Evolutionary conservation across 1,140 invertebrate genomes (phyloP).

Genomic region (Lysiphlebus fabarum): DNA sequence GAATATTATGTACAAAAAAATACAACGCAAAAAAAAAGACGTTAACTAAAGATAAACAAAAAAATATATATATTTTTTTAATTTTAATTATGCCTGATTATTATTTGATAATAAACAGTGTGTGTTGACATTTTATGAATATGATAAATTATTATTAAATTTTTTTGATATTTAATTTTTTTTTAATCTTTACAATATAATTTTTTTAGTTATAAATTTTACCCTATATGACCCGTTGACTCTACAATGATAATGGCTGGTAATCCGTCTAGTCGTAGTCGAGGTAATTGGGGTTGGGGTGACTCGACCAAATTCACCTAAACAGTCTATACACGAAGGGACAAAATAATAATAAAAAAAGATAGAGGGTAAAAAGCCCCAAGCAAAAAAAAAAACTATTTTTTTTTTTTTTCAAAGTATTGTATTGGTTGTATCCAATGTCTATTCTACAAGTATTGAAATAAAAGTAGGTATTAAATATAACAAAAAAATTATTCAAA

Average conservation of each 20-base stretch:
- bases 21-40: too few relatives aligned
- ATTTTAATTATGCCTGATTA: too few relatives aligned
- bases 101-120: too few relatives aligned
- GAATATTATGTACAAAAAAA: too few relatives aligned
- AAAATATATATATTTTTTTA: too few relatives aligned
- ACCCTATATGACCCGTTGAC: conserved; percentile 34
- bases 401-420: too few relatives aligned
- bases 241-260: conserved; percentile 51
- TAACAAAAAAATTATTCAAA: conserved; percentile 52
- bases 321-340: neutral
- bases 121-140: neutral
- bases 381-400: conserved; percentile 6
- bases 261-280: conserved; percentile 47
- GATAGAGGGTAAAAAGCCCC: conserved; percentile 9
- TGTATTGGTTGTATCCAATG: conserved; percentile 25
- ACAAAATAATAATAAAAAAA: neutral
- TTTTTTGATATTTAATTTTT: neutral
- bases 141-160: conserved; percentile 3
- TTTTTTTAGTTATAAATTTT: conserved; percentile 14
- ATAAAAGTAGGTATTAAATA: neutral
- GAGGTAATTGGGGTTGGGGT: conserved; percentile 42
- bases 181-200: too few relatives aligned
- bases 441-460: conserved; percentile 24
- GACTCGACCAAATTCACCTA: conserved; percentile 24
- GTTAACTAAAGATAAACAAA: too few relatives aligned